phyloP scores from a whole-genome alignment of 2,113 vertebrate genomes.

The Tupaia chinensis region DNA sequence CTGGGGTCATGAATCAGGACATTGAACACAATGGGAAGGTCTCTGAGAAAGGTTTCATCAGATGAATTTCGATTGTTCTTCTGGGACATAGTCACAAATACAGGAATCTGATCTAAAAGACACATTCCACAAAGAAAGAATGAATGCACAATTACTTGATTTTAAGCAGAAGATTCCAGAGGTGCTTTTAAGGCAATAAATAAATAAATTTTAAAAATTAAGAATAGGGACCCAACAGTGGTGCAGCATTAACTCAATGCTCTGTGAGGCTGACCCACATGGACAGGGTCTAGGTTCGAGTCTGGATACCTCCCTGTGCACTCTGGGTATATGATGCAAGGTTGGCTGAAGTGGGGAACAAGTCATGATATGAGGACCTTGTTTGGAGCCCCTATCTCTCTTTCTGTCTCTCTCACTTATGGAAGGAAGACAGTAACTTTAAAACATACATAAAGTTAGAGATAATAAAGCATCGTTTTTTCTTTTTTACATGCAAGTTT shows the following conservation, averaged over 20 bases:
- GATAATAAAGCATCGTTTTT: background rate
- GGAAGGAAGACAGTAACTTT: too few species aligned
- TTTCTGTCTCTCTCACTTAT: too few species aligned
- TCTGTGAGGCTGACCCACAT: too few species aligned
- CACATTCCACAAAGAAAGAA: background rate
- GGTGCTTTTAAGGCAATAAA: background rate
- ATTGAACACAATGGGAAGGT: constrained; percentile 91
- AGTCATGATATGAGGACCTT: too few species aligned
- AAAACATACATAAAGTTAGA: background rate
- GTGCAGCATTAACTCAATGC: too few species aligned
- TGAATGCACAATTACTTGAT: background rate
- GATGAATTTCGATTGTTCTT: constrained; percentile 91
- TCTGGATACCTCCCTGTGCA: too few species aligned
- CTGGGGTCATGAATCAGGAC: constrained; percentile 95
- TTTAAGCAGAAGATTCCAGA: constrained; percentile 20
- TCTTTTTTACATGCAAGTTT: constrained; percentile 26
- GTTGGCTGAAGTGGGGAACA: too few species aligned
- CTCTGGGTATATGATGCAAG: too few species aligned
- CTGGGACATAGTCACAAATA: constrained; percentile 93
- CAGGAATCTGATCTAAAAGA: constrained; percentile 93
- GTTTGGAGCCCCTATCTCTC: too few species aligned
- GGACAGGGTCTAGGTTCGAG: too few species aligned
- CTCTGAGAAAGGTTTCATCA: constrained; percentile 92
- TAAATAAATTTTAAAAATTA: too few species aligned
- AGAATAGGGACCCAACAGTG: too few species aligned